phyloP scores from a whole-genome alignment of 2,888 invertebrate genomes.

The Drosophila ustulata region DNA sequence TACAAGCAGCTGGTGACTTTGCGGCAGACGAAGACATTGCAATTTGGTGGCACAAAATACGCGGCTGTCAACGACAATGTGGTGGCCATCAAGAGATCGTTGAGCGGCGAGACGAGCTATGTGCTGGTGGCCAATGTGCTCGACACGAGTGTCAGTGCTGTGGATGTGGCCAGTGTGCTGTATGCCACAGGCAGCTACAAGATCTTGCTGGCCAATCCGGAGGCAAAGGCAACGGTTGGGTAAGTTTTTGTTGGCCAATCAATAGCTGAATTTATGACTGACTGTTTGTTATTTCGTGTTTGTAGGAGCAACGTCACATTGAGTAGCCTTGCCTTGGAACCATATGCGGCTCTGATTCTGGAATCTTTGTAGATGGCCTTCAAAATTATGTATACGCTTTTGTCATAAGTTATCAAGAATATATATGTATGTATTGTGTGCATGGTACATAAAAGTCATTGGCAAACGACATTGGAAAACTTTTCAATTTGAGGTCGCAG shows the following conservation, averaged over 20 bases:
- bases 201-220: conserved; percentile 71
- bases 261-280: conserved; percentile 10
- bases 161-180: conserved; percentile 81
- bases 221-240: conserved; percentile 75
- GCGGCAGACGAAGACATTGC: conserved; percentile 75
- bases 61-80: conserved; percentile 76
- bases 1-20: conserved; percentile 86
- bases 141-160: conserved; percentile 60
- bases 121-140: conserved; percentile 86
- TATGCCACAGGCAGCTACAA: conserved; percentile 61
- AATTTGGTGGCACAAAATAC: conserved; percentile 72
- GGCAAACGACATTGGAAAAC: conserved; percentile 59
- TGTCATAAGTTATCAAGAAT: conserved; percentile 28
- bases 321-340: conserved; percentile 63
- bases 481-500: conserved; percentile 72
- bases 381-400: conserved; percentile 14
- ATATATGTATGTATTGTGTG: not conserved
- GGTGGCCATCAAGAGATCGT: conserved; percentile 77
- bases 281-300: not conserved
- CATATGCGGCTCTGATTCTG: conserved; percentile 81
- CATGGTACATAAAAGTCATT: conserved; percentile 46
- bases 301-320: conserved; percentile 66
- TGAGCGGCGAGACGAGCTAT: conserved; percentile 80
- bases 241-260: conserved; percentile 49
- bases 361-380: conserved; percentile 68